Evolutionary conservation across 1,140 invertebrate genomes (phyloP).

Genomic region (Aricia agestis): DNA sequence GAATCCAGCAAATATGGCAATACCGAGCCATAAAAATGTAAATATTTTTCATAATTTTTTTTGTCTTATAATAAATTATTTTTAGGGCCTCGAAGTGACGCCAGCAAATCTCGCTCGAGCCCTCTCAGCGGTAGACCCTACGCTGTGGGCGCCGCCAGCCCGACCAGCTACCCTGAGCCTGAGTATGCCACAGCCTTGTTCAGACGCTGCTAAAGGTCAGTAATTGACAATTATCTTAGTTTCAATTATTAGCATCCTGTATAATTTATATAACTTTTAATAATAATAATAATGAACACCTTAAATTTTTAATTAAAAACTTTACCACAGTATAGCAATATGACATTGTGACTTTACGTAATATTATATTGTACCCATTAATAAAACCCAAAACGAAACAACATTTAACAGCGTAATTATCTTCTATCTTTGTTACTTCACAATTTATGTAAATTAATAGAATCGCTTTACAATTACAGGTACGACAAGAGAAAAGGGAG

Average conservation of each 20-base stretch:
- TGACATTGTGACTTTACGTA: too few relatives aligned
- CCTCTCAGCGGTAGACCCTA: slow-evolving; percentile 78
- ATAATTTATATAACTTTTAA: too few relatives aligned
- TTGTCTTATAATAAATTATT: slow-evolving; percentile 8
- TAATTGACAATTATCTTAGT: background rate
- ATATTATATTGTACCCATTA: too few relatives aligned
- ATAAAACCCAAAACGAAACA: too few relatives aligned
- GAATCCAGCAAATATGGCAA: too few relatives aligned
- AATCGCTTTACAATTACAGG: slow-evolving; percentile 39
- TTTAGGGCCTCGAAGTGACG: slow-evolving; percentile 76
- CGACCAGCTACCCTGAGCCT: slow-evolving; percentile 81
- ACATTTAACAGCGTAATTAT: background rate
- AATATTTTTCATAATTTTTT: background rate
- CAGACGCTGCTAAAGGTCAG: slow-evolving; percentile 35
- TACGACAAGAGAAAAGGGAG: slow-evolving; percentile 52
- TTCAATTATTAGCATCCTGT: too few relatives aligned
- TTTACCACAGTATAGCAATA: too few relatives aligned
- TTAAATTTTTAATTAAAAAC: too few relatives aligned
- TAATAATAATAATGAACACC: too few relatives aligned
- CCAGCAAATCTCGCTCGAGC: slow-evolving; percentile 77
- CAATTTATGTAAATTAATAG: background rate
- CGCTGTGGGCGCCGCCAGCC: slow-evolving; percentile 79
- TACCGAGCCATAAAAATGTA: too few relatives aligned
- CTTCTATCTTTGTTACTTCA: background rate
- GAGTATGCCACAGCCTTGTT: slow-evolving; percentile 74